Evolutionary conservation across 2,888 invertebrate genomes (phyloP).

Genomic region (Drosophila fungiperda): DNA sequence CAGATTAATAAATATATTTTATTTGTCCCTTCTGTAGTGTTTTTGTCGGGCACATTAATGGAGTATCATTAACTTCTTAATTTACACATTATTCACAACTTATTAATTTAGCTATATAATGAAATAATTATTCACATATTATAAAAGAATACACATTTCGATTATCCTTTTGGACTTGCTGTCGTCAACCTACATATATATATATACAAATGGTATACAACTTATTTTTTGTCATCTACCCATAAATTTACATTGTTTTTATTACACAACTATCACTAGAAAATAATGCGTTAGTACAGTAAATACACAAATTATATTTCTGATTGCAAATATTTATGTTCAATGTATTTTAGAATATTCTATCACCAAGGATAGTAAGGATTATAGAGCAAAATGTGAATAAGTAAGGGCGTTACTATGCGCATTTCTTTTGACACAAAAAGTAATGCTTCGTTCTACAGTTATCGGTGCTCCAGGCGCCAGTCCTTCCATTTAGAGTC

Average conservation of each 20-base stretch:
- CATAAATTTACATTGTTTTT: not conserved
- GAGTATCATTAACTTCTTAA: not conserved
- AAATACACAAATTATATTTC: not conserved
- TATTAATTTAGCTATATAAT: constrained; percentile 39
- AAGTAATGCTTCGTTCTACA: not conserved
- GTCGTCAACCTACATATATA: too few relatives aligned
- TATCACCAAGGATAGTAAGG: not conserved
- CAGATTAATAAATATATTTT: not conserved
- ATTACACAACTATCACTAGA: not conserved
- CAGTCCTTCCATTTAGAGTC: not conserved
- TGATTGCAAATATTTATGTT: not conserved
- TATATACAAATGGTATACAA: too few relatives aligned
- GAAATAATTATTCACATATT: not conserved
- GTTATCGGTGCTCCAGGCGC: not conserved
- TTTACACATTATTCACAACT: not conserved
- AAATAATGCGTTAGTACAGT: not conserved
- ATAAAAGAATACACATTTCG: not conserved
- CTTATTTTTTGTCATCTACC: too few relatives aligned
- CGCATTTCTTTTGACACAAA: not conserved
- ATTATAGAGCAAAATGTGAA: not conserved
- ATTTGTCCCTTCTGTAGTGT: too few relatives aligned
- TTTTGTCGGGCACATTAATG: not conserved
- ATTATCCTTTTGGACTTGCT: too few relatives aligned
- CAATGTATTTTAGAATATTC: not conserved
- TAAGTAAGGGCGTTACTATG: not conserved